Evolutionary conservation across 2,113 vertebrate species (phyloP).

Genomic region (Lepus timidus): DNA sequence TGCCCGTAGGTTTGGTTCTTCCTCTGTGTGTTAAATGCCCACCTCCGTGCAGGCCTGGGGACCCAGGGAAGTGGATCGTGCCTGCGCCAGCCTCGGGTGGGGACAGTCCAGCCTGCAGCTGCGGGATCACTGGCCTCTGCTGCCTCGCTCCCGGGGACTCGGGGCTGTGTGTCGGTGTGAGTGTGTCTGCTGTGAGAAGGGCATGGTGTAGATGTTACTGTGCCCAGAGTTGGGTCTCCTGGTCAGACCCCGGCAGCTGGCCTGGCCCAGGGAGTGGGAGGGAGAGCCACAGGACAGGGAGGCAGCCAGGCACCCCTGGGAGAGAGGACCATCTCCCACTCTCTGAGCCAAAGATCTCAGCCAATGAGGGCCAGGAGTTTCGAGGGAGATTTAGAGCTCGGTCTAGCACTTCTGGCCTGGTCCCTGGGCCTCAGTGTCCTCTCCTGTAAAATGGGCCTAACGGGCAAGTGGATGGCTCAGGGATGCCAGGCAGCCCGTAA

Average conservation of each 20-base stretch:
- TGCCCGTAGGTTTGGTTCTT: neutral
- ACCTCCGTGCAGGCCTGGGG: neutral
- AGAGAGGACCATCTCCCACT: neutral
- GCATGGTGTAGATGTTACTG: neutral
- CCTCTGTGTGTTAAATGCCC: neutral
- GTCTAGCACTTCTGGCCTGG: neutral
- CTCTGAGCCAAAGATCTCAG: neutral
- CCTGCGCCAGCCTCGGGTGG: too few species aligned
- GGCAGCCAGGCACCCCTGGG: neutral
- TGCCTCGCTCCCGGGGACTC: neutral
- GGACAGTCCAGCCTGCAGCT: neutral
- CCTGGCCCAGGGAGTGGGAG: neutral
- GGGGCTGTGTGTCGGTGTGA: neutral
- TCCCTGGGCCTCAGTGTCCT: neutral
- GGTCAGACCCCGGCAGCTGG: neutral
- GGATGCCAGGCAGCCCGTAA: neutral
- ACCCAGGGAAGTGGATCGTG: neutral
- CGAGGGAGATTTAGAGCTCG: neutral
- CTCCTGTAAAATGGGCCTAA: slow-evolving; percentile 4
- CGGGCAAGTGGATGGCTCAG: neutral
- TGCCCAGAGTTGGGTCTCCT: neutral
- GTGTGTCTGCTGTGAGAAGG: neutral
- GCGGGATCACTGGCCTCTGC: neutral
- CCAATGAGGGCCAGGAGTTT: neutral
- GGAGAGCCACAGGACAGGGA: neutral